phyloP scores from a whole-genome alignment of 2,888 invertebrate genomes.

The Diachrysia chrysitis region DNA sequence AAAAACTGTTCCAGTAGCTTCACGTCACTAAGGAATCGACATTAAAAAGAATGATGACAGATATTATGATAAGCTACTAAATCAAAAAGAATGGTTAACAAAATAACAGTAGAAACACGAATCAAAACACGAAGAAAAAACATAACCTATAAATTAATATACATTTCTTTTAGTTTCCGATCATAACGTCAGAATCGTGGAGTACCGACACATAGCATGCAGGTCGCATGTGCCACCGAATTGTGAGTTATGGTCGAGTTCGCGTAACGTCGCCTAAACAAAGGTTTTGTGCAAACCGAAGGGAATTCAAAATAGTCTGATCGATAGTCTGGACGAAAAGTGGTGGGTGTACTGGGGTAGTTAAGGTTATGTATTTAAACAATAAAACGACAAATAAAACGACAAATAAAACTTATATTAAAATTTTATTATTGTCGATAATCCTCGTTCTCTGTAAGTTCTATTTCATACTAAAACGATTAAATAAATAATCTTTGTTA shows the following conservation, averaged over 20 bases:
- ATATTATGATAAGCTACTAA: too few species aligned
- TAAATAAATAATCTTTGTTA: too few species aligned
- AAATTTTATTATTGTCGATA: too few species aligned
- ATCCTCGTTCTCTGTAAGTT: too few species aligned
- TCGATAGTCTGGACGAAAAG: conserved; percentile 41
- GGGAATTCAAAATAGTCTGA: conserved; percentile 55
- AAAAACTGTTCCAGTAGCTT: too few species aligned
- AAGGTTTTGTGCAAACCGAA: conserved; percentile 5
- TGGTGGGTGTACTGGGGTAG: too few species aligned
- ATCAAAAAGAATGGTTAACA: background rate
- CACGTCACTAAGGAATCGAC: too few species aligned
- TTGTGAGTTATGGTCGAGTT: conserved; percentile 5
- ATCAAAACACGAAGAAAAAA: background rate
- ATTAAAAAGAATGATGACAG: too few species aligned
- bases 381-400: too few species aligned
- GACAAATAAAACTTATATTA: too few species aligned
- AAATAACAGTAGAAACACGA: background rate
- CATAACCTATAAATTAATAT: background rate
- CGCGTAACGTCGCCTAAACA: conserved; percentile 12
- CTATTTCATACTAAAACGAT: too few species aligned
- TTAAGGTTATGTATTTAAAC: too few species aligned
- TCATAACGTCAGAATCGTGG: background rate
- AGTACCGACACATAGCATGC: conserved; percentile 7
- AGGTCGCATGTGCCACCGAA: background rate
- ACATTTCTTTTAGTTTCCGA: conserved; percentile 3